These are phyloP conservation scores for Drosophila fuyamai DNA, from an alignment of 1,140 invertebrate species.

Conservation along the genomic window DNA sequence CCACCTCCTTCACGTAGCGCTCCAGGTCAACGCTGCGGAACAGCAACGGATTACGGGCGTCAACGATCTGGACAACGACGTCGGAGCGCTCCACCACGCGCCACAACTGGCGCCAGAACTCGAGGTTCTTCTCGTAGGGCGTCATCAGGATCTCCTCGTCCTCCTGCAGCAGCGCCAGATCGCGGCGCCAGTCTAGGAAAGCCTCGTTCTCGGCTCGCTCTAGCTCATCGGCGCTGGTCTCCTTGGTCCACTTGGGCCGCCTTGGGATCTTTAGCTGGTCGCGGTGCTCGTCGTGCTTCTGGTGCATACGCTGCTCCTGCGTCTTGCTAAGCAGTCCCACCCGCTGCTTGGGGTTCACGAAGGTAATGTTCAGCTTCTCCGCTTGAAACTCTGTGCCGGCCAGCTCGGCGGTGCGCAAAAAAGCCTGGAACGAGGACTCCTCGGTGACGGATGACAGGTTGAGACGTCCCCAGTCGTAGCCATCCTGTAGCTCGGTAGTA, in stretches of 20 bases:
- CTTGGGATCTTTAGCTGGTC: constrained; percentile 91
- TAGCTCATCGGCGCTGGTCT: constrained; percentile 92
- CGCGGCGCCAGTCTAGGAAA: constrained; percentile 95
- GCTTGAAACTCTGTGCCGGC: constrained; percentile 96
- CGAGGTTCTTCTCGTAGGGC: constrained; percentile 99
- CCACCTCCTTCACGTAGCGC: constrained; percentile 94
- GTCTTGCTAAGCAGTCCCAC: constrained; percentile 88
- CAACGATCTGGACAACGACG: constrained; percentile 97
- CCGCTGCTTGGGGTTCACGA: constrained; percentile 86
- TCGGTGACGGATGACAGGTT: constrained; percentile 98
- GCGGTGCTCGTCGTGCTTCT: constrained; percentile 89
- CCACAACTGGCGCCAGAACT: constrained; percentile 99
- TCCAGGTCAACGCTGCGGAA: constrained; percentile 98
- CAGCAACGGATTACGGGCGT: constrained; percentile 97
- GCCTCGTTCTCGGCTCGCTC: constrained; percentile 90
- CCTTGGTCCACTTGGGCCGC: constrained; percentile 92
- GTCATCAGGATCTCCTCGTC: constrained; percentile 93
- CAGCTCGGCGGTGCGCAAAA: constrained; percentile 96
- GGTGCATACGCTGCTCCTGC: constrained; percentile 87
- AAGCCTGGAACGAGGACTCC: constrained; percentile 97
- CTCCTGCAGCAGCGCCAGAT: constrained; percentile 92
- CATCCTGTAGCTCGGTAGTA: constrained; percentile 94
- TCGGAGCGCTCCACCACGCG: constrained; percentile 98
- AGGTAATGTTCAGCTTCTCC: constrained; percentile 93
- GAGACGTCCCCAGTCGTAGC: constrained; percentile 94